Percentiles rank a stretch among this genome's conserved stretches.
Conservation (phyloP, 2,113 vertebrate species). For the Ammospiza nelsoni region DNA sequence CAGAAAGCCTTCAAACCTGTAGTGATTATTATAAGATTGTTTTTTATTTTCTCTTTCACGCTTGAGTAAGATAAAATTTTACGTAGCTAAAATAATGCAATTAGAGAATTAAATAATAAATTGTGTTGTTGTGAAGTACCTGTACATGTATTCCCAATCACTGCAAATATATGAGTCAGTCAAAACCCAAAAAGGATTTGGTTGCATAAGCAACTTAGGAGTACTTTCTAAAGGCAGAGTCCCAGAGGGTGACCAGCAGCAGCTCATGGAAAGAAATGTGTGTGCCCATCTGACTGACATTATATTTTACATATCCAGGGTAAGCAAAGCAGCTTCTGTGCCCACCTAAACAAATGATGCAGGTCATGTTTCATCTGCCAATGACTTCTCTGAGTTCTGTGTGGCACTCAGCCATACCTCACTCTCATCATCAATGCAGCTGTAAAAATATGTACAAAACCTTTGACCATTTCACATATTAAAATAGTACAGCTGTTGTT, state of each 20-base stretch:
- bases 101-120: conserved; percentile 11
- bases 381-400: neutral
- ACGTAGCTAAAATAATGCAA: neutral
- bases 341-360: neutral
- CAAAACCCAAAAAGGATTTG: neutral
- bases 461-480: neutral
- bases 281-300: neutral
- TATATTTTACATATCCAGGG: neutral
- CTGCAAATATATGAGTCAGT: neutral
- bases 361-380: neutral
- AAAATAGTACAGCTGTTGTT: neutral
- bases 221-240: neutral
- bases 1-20: neutral
- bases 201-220: neutral
- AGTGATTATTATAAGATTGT: neutral
- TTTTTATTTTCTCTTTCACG: conserved; percentile 17
- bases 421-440: neutral
- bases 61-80: neutral
- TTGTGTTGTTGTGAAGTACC: neutral
- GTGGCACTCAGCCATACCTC: neutral
- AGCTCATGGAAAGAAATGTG: neutral
- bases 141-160: neutral
- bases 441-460: neutral
- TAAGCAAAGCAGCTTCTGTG: neutral
- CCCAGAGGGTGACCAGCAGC: neutral